phyloP scores from a whole-genome alignment of 2,113 vertebrate genomes.

The Chaenogobius annularis region DNA sequence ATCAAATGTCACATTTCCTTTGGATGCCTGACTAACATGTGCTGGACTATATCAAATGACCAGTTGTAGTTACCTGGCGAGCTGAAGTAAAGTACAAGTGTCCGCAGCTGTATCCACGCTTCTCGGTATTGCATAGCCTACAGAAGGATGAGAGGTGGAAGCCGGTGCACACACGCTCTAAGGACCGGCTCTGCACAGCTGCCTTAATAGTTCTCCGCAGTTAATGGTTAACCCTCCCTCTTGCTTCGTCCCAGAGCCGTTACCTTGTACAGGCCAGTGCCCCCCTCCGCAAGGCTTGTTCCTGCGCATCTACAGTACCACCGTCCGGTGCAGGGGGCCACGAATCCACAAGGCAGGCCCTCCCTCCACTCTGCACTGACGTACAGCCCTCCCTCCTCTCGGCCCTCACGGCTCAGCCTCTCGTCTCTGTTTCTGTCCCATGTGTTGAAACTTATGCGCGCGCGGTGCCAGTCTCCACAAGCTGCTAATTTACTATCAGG shows the following conservation, averaged over 20 bases:
- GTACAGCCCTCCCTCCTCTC: not conserved
- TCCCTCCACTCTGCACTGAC: conserved; percentile 35
- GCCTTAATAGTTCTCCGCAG: conserved; percentile 40
- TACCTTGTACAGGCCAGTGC: conserved; percentile 64
- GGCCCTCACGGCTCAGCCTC: not conserved
- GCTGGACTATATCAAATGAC: not conserved
- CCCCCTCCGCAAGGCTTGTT: conserved; percentile 43
- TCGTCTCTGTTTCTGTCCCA: not conserved
- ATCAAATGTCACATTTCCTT: not conserved
- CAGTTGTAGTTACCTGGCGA: not conserved
- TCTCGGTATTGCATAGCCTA: conserved; percentile 30
- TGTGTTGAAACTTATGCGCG: conserved; percentile 33
- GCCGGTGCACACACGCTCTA: conserved; percentile 67
- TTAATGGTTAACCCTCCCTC: conserved; percentile 72
- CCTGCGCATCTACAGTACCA: conserved; percentile 63
- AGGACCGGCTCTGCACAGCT: conserved; percentile 55
- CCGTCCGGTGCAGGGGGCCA: conserved; percentile 56
- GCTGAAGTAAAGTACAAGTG: not conserved
- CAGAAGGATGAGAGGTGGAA: conserved; percentile 44
- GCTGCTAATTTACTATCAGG: conserved; percentile 49
- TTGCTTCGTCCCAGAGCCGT: conserved; percentile 45
- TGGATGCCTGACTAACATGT: not conserved
- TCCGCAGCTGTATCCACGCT: conserved; percentile 28
- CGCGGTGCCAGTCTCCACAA: conserved; percentile 39
- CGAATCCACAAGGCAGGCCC: conserved; percentile 69